A percentile compares a stretch with the other conserved stretches of the same genome.
Conservation (phyloP, 2,797 vertebrate genomes). For the Sorex maritimensis region DNA sequence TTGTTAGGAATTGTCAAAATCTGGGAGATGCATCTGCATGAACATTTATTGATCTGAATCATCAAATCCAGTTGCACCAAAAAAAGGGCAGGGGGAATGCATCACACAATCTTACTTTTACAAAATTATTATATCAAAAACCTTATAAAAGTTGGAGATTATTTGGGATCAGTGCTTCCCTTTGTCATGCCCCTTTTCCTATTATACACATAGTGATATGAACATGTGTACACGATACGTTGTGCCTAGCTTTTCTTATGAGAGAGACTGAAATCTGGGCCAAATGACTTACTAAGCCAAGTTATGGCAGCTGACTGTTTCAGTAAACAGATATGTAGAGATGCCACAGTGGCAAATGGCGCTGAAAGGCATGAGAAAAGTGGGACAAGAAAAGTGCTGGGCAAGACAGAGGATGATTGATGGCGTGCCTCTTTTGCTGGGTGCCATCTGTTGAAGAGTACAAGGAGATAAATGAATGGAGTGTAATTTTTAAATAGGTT, state of each 20-base stretch:
- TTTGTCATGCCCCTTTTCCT: background rate
- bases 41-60: slow-evolving; percentile 61
- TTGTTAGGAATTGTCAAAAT: slow-evolving; percentile 76
- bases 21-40: slow-evolving; percentile 43
- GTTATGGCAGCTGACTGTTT: slow-evolving; percentile 82
- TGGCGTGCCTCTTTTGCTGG: slow-evolving; percentile 74
- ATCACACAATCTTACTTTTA: slow-evolving; percentile 16
- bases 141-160: background rate
- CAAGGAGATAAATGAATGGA: slow-evolving; percentile 77
- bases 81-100: background rate
- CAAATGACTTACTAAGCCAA: slow-evolving; percentile 79
- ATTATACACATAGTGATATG: slow-evolving; percentile 11
- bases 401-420: slow-evolving; percentile 85
- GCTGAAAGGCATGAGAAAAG: slow-evolving; percentile 84
- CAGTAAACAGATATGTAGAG: slow-evolving; percentile 70
- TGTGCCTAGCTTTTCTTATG: slow-evolving; percentile 82
- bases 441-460: slow-evolving; percentile 83
- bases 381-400: slow-evolving; percentile 81
- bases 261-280: slow-evolving; percentile 78
- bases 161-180: background rate
- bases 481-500: slow-evolving; percentile 80
- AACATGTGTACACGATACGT: slow-evolving; percentile 52
- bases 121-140: background rate
- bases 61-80: slow-evolving; percentile 47
- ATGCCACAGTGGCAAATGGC: slow-evolving; percentile 68